phyloP scores from a whole-genome alignment of 1,140 invertebrate genomes.

The Drosophila setifemur region DNA sequence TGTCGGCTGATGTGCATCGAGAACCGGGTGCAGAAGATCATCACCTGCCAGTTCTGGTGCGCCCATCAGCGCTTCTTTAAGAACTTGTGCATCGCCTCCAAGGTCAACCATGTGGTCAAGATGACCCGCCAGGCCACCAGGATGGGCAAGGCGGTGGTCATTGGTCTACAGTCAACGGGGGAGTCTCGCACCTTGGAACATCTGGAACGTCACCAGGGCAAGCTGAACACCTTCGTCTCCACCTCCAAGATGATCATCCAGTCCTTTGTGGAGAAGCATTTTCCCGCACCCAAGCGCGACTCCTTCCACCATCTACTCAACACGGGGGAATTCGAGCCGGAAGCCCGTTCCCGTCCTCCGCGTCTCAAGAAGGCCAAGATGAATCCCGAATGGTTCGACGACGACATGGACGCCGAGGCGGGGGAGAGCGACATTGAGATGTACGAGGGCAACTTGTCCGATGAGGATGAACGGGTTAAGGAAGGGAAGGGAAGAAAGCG shows the following conservation, averaged over 20 bases:
- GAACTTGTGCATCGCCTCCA: constrained; percentile 98
- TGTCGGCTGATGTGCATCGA: constrained; percentile 96
- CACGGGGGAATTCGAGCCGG: constrained; percentile 77
- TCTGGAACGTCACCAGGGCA: constrained; percentile 96
- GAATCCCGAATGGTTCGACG: constrained; percentile 38
- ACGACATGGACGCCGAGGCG: constrained; percentile 51
- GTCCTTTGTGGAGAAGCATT: constrained; percentile 97
- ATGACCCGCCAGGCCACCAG: constrained; percentile 94
- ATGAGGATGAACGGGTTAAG: constrained; percentile 88
- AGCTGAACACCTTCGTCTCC: constrained; percentile 98
- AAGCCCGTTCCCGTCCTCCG: background rate
- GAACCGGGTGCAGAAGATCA: constrained; percentile 94
- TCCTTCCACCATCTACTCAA: constrained; percentile 86
- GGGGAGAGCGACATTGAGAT: constrained; percentile 57
- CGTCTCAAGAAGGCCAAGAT: constrained; percentile 19
- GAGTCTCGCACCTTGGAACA: constrained; percentile 98
- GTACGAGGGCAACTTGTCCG: constrained; percentile 72
- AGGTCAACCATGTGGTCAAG: constrained; percentile 92
- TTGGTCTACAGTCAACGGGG: constrained; percentile 98
- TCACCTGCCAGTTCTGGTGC: constrained; percentile 99
- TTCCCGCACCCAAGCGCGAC: constrained; percentile 94
- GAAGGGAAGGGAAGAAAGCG: constrained; percentile 83
- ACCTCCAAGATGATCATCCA: constrained; percentile 98
- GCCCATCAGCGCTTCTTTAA: constrained; percentile 99
- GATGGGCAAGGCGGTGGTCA: constrained; percentile 98